These are phyloP conservation scores for Aeoliscus strigatus DNA, from an alignment of 2,797 vertebrate species.

Conservation along the genomic window DNA sequence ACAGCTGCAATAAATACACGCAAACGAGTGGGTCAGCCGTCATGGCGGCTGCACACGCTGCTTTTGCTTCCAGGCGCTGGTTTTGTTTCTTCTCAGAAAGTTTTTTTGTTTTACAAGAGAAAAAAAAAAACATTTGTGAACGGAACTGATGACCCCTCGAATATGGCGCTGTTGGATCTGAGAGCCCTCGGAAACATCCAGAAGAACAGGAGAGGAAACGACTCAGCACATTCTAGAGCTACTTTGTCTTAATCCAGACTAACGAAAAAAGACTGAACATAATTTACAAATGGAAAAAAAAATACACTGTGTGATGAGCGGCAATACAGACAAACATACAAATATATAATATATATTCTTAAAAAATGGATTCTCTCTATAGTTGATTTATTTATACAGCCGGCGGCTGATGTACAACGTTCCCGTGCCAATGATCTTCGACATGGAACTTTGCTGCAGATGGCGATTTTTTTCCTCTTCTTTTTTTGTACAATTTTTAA, in stretches of 20 bases:
- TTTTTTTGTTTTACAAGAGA: slow-evolving; percentile 18
- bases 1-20: slow-evolving; percentile 73
- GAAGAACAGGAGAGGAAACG: slow-evolving; percentile 10
- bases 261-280: slow-evolving; percentile 72
- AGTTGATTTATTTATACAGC: slow-evolving; percentile 78
- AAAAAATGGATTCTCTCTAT: slow-evolving; percentile 83
- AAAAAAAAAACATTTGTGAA: slow-evolving; percentile 41
- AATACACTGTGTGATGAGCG: slow-evolving; percentile 69
- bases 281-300: slow-evolving; percentile 74
- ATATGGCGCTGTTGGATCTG: slow-evolving; percentile 48
- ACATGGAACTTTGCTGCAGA: slow-evolving; percentile 65
- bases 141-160: slow-evolving; percentile 47
- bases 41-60: slow-evolving; percentile 50
- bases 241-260: slow-evolving; percentile 63
- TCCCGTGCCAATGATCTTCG: slow-evolving; percentile 73
- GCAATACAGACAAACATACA: slow-evolving; percentile 81
- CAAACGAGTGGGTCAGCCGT: too few species aligned
- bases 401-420: slow-evolving; percentile 71
- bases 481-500: slow-evolving; percentile 58
- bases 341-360: slow-evolving; percentile 85
- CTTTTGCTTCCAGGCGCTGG: slow-evolving; percentile 36
- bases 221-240: slow-evolving; percentile 72
- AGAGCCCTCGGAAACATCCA: slow-evolving; percentile 59
- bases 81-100: slow-evolving; percentile 29
- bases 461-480: slow-evolving; percentile 48